A percentile compares a stretch with the other conserved stretches of the same genome.
phyloP scores from a whole-genome alignment of 2,888 invertebrate genomes.

The Scaptomyza cyrtandrae region DNA sequence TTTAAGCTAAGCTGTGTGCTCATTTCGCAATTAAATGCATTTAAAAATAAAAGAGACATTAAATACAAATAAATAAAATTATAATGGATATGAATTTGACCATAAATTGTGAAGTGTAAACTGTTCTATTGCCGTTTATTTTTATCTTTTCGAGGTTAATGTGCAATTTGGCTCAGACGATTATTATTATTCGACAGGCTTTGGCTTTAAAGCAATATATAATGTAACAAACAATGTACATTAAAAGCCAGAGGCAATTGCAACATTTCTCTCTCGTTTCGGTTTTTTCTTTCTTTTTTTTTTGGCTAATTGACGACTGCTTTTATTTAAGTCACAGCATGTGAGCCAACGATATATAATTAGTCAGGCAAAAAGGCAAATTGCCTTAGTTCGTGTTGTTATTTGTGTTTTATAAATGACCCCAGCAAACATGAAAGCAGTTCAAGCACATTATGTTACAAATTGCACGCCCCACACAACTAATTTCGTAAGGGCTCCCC shows the following conservation, averaged over 20 bases:
- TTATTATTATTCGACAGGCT: conserved; percentile 21
- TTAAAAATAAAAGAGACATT: conserved; percentile 51
- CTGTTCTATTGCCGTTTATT: conserved; percentile 33
- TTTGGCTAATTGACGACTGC: conserved; percentile 62
- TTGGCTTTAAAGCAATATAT: conserved; percentile 24
- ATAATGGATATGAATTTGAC: conserved; percentile 42
- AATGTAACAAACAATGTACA: not conserved
- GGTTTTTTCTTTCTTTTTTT: not conserved
- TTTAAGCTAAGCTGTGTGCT: conserved; percentile 10
- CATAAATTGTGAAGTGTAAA: conserved; percentile 10
- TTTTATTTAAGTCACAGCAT: conserved; percentile 39
- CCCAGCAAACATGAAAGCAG: conserved; percentile 41
- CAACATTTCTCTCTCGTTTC: conserved; percentile 46
- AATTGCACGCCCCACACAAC: conserved; percentile 61
- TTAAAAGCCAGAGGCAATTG: conserved; percentile 22
- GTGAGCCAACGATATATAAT: conserved; percentile 63
- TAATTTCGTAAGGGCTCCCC: conserved; percentile 63
- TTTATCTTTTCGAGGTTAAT: conserved; percentile 56
- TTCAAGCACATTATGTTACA: conserved; percentile 40
- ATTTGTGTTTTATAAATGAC: conserved; percentile 35
- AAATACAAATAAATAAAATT: conserved; percentile 50
- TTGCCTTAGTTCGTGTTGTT: conserved; percentile 40
- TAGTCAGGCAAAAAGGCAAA: conserved; percentile 57
- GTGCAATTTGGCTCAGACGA: conserved; percentile 39
- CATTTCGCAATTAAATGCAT: conserved; percentile 69